Evolutionary conservation across 30 jellyfish, hydroid and myxozoan genomes (phyloP).

Genomic region (Cassiopea xamachana): DNA sequence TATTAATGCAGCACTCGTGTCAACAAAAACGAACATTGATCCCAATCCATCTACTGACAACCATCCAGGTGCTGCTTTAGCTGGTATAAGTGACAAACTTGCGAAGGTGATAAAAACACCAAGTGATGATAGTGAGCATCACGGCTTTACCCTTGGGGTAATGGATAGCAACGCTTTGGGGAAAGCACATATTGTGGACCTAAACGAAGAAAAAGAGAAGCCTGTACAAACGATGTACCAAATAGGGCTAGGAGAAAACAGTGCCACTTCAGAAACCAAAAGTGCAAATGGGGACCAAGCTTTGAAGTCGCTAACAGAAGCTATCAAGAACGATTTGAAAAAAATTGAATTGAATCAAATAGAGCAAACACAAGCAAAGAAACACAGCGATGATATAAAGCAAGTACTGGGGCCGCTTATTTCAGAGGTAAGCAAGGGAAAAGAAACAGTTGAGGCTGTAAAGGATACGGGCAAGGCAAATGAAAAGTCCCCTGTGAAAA

Average conservation of each 20-base stretch:
- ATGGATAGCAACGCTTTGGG: constrained; percentile 70
- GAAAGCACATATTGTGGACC: constrained; percentile 66
- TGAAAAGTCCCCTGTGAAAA: constrained; percentile 1
- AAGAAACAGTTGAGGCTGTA: neutral
- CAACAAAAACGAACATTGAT: constrained; percentile 48
- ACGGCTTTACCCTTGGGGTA: constrained; percentile 93
- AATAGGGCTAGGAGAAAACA: constrained; percentile 27
- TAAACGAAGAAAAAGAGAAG: constrained; percentile 15
- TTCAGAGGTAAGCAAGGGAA: constrained; percentile 6
- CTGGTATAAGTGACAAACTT: constrained; percentile 79
- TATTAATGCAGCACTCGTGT: constrained; percentile 18
- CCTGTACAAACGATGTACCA: constrained; percentile 66
- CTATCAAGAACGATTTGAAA: constrained; percentile 82
- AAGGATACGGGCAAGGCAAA: neutral
- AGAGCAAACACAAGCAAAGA: constrained; percentile 47
- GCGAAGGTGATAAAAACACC: constrained; percentile 55
- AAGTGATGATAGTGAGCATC: constrained; percentile 70
- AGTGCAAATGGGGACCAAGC: constrained; percentile 59
- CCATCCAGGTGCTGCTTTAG: constrained; percentile 87
- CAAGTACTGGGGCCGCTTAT: constrained; percentile 47
- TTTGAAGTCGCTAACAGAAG: constrained; percentile 85
- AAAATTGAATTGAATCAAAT: constrained; percentile 60
- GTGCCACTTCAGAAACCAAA: constrained; percentile 11
- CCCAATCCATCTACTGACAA: constrained; percentile 29
- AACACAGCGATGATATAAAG: constrained; percentile 36